phyloP scores from a whole-genome alignment of 2,888 invertebrate species.

The Lepidochrysops patricia region DNA sequence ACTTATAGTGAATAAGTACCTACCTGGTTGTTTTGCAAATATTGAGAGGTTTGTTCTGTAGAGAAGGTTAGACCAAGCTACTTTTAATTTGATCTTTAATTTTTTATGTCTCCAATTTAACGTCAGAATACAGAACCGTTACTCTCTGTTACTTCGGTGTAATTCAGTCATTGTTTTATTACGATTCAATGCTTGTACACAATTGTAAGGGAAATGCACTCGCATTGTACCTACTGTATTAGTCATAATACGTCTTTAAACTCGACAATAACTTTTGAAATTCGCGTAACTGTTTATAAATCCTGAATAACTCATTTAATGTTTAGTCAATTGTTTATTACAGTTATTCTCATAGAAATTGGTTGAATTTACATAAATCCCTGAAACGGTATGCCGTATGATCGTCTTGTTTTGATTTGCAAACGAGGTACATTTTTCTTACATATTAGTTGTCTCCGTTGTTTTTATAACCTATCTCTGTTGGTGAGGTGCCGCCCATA shows the following conservation, averaged over 20 bases:
- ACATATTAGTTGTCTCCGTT: constrained; percentile 1
- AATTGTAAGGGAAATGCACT: background rate
- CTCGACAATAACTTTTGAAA: background rate
- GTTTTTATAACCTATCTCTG: constrained; percentile 1
- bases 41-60: too few relatives aligned
- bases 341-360: background rate
- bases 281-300: background rate
- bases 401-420: background rate
- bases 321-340: background rate
- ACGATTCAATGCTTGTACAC: background rate
- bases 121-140: background rate
- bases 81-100: too few relatives aligned
- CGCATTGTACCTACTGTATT: background rate
- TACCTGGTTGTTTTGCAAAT: too few relatives aligned
- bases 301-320: background rate
- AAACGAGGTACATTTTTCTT: background rate
- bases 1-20: too few relatives aligned
- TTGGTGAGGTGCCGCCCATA: background rate
- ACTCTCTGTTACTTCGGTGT: background rate
- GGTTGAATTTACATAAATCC: background rate
- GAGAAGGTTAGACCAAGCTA: too few relatives aligned
- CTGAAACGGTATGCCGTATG: too few relatives aligned
- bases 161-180: background rate
- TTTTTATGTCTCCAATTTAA: background rate
- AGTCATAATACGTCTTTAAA: background rate